Evolutionary conservation across 1,140 invertebrate species (phyloP), one percentile per base, ranked within the genome.

Genomic region (Galleria mellonella): DNA sequence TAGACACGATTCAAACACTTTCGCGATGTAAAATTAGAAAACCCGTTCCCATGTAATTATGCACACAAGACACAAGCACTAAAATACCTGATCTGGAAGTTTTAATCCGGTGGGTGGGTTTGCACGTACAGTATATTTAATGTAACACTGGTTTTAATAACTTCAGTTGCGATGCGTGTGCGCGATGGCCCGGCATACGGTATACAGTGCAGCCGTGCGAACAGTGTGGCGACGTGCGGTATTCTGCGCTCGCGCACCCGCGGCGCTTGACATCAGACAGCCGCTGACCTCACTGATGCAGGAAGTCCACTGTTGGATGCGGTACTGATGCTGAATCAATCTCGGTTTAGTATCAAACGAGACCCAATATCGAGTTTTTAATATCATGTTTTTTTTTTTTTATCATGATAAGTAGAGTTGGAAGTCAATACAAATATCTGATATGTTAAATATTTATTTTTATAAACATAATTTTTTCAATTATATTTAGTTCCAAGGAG

Each of bases 271-370:
- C 17, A 23, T 23, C 17, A 47, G 43, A 52, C 52, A 54, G 47
- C 51, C 57, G 57, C 51, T 71, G 67, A 73, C 67, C 62, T 72
- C 62, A 57, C 45, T 38, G 51, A 42, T 56, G 47, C 55, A 54
- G 61, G 56, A 62, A 63, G 51, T 55, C 44, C 45, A 61, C 48
- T 41, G 41, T 41, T 51, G 43, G 48, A 63, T 51, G 37, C 42
- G 47, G 50, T 31, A 51, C 43, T 10, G 40, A 9, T 10, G 28
- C 2, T 15, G 36, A 23, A 23, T 23, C 17, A 23, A 6, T 2
- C 17, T 6, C 17, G 17, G 17, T 23, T 23, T 6, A 23, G 2
- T 23, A 23, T 6, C 6, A 23, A 23, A 23, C 6, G 17, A 23
- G 6, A 23, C 6, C 6, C 17, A 23, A 23, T 23, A 3, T 23